Evolutionary conservation across 92 coral and sea anemone genomes (phyloP).

Genomic region (Parazoanthus atlanticus): DNA sequence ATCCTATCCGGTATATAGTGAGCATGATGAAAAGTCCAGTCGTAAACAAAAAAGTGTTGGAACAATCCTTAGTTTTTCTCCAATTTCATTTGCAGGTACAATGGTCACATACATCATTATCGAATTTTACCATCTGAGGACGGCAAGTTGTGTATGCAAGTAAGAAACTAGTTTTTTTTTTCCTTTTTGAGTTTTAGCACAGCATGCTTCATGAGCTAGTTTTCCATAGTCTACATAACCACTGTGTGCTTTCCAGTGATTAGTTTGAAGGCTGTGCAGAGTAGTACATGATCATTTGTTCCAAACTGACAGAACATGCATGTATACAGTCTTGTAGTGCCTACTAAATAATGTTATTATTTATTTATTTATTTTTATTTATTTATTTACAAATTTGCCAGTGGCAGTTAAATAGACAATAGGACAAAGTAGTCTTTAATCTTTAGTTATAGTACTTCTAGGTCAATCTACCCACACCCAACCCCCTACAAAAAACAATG

Average conservation of each 20-base stretch:
- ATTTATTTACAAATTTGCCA: no score
- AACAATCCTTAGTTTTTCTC: not conserved
- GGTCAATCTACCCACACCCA: no score
- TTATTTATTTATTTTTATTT: no score
- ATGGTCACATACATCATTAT: constrained; percentile 85
- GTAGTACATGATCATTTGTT: no score
- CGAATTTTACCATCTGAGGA: constrained; percentile 74
- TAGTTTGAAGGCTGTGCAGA: not conserved
- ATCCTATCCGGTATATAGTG: no score
- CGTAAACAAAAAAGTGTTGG: not conserved
- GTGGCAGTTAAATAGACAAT: no score
- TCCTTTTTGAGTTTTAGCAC: not conserved
- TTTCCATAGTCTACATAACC: not conserved
- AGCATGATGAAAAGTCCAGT: not conserved
- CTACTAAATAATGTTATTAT: no score
- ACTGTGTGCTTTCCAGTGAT: not conserved
- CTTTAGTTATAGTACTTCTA: no score
- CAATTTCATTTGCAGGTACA: constrained; percentile 54
- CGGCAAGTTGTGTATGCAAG: constrained; percentile 84
- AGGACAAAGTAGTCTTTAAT: no score
- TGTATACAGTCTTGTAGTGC: no score
- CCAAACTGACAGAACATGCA: no score
- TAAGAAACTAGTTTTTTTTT: constrained; percentile 3
- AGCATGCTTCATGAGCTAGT: not conserved
- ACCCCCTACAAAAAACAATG: no score